Conservation (phyloP, 2,888 invertebrate genomes). For the Nomada flava region DNA sequence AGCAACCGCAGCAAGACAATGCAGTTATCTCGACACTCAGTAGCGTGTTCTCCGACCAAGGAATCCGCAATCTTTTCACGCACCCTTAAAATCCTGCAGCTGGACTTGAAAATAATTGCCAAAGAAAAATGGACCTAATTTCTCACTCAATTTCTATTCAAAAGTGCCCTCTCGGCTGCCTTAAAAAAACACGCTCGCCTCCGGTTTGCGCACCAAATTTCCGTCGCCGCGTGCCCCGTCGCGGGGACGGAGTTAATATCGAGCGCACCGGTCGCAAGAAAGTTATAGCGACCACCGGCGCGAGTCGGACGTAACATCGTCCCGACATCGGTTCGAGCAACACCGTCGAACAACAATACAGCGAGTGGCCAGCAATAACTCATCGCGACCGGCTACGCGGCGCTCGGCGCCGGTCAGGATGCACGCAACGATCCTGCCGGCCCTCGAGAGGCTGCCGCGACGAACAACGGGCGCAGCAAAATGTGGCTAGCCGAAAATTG, state of each 20-base stretch:
- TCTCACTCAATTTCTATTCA: too few relatives aligned
- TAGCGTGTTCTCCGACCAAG: conserved; percentile 14
- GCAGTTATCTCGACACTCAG: conserved; percentile 44
- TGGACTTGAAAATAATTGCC: too few relatives aligned
- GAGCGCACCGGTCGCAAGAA: conserved; percentile 10
- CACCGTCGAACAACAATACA: conserved; percentile 56
- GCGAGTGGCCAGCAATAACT: conserved; percentile 32
- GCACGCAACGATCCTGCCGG: conserved; percentile 40
- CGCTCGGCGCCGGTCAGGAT: neutral
- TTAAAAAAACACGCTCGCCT: neutral
- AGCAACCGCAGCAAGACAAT: conserved; percentile 49
- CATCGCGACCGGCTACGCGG: conserved; percentile 26
- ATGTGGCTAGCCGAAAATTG: conserved; percentile 44
- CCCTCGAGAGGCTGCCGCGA: neutral
- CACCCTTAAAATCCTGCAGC: too few relatives aligned
- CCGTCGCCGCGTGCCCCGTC: neutral
- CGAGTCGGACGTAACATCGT: conserved; percentile 51
- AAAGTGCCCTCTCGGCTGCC: too few relatives aligned
- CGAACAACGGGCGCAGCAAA: conserved; percentile 2
- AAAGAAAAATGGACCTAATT: too few relatives aligned
- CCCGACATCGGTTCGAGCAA: conserved; percentile 50
- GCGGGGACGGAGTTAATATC: neutral
- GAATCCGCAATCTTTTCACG: conserved; percentile 58
- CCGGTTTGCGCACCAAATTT: neutral
- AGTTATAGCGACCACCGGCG: conserved; percentile 50